Base-by-base conservation (phyloP, 2,113 vertebrate genomes). In the Kryptolebias marmoratus region DNA sequence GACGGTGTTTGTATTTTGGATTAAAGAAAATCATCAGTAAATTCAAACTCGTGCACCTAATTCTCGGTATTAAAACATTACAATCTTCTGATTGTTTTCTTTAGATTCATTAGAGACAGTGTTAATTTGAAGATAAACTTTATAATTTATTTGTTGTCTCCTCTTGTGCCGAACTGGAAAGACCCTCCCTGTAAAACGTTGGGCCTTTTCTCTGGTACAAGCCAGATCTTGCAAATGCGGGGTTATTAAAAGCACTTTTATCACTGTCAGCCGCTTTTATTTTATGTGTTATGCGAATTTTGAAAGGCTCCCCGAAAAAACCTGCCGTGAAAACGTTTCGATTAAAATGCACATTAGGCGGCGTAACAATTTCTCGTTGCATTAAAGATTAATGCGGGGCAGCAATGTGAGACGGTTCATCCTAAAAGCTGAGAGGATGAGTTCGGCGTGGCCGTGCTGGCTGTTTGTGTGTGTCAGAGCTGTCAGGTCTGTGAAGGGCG, bases 401-500 rank as follows among this genome's bases (percentile, higher is more conserved):
- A 42, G 39, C 5, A 42, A 36, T 36, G 36, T 36, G 50, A 72
- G 64, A 27, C n/a, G 1, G 15, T 64, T 68, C 72, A 50, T 61
- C 54, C 70, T 61, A 39, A 68, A 70, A 71, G 58, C 62, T 11
- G 45, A 52, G 61, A 50, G 60, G 60, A 47, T 53, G 71, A 50
- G 55, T 60, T 36, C 12, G 27, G 58, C 52, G 59, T 47, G 50
- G 54, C 16, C 45, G 44, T 62, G 50, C 45, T 30, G 14, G 58
- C n/a, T 77, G 70, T 63, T 50, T 66, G 62, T 71, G 70, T 62
- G 80, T 80, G 73, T 76, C 61, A 32, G 53, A 72, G 82, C 69
- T 82, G 82, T 85, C 85, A 64, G 70, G 77, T 71, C 68, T 61
- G 83, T 88, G 84, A 90, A 90, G 84, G 89, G 89, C 89, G 76